phyloP scores from a whole-genome alignment of 2,797 vertebrate species.

The Cirrhinus molitorella region DNA sequence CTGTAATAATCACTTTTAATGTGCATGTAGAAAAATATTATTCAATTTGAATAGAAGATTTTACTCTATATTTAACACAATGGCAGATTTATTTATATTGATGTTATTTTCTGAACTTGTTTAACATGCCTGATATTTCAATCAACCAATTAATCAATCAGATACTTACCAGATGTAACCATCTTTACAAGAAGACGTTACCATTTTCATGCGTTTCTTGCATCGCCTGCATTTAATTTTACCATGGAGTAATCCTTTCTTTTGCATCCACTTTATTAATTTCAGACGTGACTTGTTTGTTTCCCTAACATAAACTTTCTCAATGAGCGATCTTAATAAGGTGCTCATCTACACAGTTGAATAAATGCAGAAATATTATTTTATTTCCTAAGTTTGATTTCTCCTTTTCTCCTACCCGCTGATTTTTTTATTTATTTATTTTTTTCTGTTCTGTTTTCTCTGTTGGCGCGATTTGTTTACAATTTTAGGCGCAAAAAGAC shows the following conservation, averaged over 20 bases:
- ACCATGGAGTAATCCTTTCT: background rate
- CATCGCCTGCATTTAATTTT: background rate
- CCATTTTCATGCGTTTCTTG: constrained; percentile 14
- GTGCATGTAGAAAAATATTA: no score
- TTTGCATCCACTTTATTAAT: constrained; percentile 10
- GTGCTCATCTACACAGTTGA: background rate
- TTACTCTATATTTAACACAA: no score
- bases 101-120: no score
- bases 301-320: background rate
- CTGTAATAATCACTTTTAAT: no score
- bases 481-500: no score
- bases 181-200: constrained; percentile 13
- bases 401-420: no score
- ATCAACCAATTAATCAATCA: background rate
- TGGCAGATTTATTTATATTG: no score
- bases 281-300: background rate
- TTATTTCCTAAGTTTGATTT: no score
- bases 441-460: no score
- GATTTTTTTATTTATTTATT: no score
- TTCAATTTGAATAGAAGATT: background rate
- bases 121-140: background rate
- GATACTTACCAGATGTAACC: constrained; percentile 17
- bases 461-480: background rate
- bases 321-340: background rate
- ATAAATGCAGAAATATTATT: no score